Evolutionary conservation across 2,113 vertebrate species (phyloP).

Genomic region (Perca fluviatilis): DNA sequence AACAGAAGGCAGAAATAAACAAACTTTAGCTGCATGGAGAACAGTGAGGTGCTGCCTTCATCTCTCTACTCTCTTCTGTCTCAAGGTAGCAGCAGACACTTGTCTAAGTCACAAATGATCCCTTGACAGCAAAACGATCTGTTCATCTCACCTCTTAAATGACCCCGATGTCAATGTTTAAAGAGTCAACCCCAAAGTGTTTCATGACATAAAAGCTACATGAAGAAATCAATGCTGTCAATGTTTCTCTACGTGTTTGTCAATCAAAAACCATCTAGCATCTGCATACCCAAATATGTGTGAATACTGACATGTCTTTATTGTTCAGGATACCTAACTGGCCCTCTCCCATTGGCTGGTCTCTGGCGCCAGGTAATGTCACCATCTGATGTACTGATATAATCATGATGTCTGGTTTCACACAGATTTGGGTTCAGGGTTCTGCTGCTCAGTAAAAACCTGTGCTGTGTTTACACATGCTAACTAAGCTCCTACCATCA

Average conservation of each 20-base stretch:
- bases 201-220: constrained; percentile 32
- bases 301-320: constrained; percentile 5
- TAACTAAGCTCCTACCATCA: neutral
- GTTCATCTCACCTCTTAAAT: constrained; percentile 27
- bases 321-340: neutral
- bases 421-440: constrained; percentile 21
- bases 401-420: neutral
- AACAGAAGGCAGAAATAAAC: constrained; percentile 46
- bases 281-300: constrained; percentile 11
- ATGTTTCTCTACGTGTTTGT: neutral
- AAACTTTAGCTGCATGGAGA: constrained; percentile 53
- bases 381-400: neutral
- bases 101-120: constrained; percentile 14
- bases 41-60: constrained; percentile 31
- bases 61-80: constrained; percentile 15
- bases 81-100: constrained; percentile 47
- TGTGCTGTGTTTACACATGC: neutral
- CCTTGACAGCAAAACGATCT: constrained; percentile 6
- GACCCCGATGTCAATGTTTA: constrained; percentile 14
- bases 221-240: neutral
- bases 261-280: neutral
- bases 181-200: constrained; percentile 10
- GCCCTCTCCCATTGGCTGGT: neutral
- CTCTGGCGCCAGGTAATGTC: neutral
- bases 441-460: constrained; percentile 11